Percentiles rank a stretch among this genome's conserved stretches.
phyloP scores from a whole-genome alignment of 2,113 vertebrate species.

The Craseonycteris thonglongyai region DNA sequence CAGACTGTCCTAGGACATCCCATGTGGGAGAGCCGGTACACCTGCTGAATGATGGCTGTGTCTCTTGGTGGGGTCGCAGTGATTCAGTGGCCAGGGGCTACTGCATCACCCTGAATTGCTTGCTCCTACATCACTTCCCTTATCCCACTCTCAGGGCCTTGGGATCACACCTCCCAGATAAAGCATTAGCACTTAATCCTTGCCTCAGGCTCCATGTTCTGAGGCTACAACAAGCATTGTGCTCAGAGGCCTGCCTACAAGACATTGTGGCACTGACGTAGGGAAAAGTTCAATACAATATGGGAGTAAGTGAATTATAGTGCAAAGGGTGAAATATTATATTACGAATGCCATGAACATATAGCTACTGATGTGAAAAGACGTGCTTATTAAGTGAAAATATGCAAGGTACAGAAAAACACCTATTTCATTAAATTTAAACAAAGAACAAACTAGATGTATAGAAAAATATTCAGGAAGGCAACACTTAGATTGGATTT shows the following conservation, averaged over 20 bases:
- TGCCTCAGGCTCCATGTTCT: neutral
- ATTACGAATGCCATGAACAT: neutral
- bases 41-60: neutral
- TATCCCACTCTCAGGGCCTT: neutral
- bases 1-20: neutral
- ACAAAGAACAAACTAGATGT: neutral
- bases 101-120: accelerated
- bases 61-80: neutral
- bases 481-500: neutral
- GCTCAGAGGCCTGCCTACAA: neutral
- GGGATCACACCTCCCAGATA: neutral
- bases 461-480: neutral
- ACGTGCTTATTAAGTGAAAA: neutral
- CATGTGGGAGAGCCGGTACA: too few relatives aligned
- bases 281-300: neutral
- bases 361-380: neutral
- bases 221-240: neutral
- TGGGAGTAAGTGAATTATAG: neutral
- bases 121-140: neutral
- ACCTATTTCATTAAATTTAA: neutral
- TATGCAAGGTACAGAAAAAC: neutral
- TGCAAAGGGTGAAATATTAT: neutral
- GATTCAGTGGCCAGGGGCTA: neutral
- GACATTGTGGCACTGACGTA: too few relatives aligned
- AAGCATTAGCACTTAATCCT: neutral